These are phyloP conservation scores for Gallinago paraguaiae DNA, from an alignment of 2,113 vertebrate species.

Conservation along the genomic window DNA sequence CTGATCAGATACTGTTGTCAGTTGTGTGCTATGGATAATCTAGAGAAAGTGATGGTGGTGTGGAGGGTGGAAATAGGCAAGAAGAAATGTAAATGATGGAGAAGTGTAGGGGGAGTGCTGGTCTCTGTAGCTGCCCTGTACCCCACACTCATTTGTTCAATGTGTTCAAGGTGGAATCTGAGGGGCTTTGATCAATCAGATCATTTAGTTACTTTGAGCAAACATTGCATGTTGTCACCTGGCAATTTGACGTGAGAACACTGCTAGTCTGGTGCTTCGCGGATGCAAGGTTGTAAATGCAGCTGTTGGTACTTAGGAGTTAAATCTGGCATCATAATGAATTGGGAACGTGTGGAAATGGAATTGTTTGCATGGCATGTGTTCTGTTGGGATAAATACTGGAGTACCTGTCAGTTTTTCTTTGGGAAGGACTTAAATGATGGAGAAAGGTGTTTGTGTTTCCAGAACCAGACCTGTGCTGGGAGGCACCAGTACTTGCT, in stretches of 20 bases:
- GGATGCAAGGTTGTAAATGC: background rate
- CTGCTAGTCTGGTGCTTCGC: background rate
- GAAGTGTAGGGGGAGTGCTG: too few relatives aligned
- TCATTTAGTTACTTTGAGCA: background rate
- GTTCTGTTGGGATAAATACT: background rate
- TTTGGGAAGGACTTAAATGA: background rate
- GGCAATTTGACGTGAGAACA: accelerated
- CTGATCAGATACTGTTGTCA: background rate
- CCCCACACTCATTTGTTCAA: accelerated
- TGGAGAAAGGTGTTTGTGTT: background rate
- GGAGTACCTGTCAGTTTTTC: background rate
- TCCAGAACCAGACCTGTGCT: background rate
- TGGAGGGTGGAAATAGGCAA: background rate
- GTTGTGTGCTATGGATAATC: background rate
- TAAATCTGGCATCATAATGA: background rate
- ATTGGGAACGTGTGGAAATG: background rate
- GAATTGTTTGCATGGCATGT: background rate
- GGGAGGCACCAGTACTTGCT: background rate
- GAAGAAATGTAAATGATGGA: background rate
- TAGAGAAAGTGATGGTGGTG: background rate
- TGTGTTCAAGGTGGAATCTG: background rate
- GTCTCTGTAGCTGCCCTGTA: background rate
- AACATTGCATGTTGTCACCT: background rate
- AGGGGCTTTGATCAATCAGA: background rate
- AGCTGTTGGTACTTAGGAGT: background rate